Conservation (phyloP, 2,113 vertebrate species). For the Rana temporaria region DNA sequence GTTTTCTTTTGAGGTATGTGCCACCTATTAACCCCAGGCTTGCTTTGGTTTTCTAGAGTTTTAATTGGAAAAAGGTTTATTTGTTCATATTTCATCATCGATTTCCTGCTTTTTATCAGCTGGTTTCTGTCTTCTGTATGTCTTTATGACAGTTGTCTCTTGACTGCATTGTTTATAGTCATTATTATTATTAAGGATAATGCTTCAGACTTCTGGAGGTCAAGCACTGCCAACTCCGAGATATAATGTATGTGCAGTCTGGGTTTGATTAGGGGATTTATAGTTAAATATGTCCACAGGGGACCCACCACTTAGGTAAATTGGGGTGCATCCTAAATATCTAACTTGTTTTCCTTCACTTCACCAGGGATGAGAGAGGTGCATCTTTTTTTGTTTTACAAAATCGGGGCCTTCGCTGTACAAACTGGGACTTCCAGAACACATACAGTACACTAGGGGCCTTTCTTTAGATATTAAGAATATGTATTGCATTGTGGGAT, state of each 20-base stretch:
- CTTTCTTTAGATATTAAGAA: no score
- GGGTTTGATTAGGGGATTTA: background rate
- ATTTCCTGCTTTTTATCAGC: constrained; percentile 1
- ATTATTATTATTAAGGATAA: constrained; percentile 1
- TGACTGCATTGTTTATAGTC: background rate
- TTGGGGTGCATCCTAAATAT: no score
- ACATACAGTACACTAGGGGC: no score
- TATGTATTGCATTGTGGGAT: no score
- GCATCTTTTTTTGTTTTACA: no score
- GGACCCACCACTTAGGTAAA: background rate
- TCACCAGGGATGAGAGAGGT: no score
- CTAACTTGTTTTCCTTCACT: no score
- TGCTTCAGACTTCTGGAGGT: background rate
- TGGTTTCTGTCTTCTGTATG: constrained; percentile 1
- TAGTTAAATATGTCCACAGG: background rate
- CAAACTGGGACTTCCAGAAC: no score
- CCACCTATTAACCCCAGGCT: background rate
- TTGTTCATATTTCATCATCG: background rate
- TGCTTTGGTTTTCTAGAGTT: background rate
- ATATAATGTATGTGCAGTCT: background rate
- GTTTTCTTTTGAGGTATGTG: background rate
- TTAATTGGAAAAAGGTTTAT: constrained; percentile 20
- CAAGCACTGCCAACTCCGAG: background rate
- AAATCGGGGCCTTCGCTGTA: no score
- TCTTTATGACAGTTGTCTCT: constrained; percentile 14